Conservation (phyloP, 2,113 vertebrate species). For the Salvator merianae region DNA sequence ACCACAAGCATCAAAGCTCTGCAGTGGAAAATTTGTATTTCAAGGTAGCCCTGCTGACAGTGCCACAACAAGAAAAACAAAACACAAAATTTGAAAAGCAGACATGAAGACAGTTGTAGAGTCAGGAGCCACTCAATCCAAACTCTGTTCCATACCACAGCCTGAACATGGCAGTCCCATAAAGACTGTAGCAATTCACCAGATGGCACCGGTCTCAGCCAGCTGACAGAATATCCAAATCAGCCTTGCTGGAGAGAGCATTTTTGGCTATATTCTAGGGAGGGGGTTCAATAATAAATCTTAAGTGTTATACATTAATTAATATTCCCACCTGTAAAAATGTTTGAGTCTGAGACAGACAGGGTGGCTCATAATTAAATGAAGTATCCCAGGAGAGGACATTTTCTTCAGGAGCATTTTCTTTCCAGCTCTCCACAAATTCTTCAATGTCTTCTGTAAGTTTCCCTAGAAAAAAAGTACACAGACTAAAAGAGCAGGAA, state of each 20-base stretch:
- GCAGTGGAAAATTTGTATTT: too few species aligned
- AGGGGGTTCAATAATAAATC: not conserved
- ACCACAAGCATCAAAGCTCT: too few species aligned
- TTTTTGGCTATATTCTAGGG: not conserved
- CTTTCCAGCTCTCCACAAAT: constrained; percentile 93
- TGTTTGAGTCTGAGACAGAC: constrained; percentile 73
- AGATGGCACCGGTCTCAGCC: too few species aligned
- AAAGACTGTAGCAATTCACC: not conserved
- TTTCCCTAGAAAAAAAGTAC: constrained; percentile 76
- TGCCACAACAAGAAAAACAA: too few species aligned
- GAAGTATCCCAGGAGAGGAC: constrained; percentile 58
- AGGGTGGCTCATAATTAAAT: constrained; percentile 80
- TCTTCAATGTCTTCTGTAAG: constrained; percentile 86
- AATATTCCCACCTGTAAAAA: constrained; percentile 78
- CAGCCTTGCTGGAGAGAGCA: not conserved
- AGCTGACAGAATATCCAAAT: not conserved
- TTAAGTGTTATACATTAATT: not conserved
- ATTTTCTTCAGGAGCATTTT: constrained; percentile 76
- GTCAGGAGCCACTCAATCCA: too few species aligned
- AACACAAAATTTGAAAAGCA: too few species aligned
- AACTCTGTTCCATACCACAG: too few species aligned
- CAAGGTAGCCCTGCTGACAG: too few species aligned
- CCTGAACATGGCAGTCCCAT: not conserved
- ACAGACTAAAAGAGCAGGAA: not conserved
- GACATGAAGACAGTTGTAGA: too few species aligned